A percentile compares a stretch with the other conserved stretches of the same genome.
Evolutionary conservation across 2,113 vertebrate species (phyloP).

Genomic region (Clarias batrachus): DNA sequence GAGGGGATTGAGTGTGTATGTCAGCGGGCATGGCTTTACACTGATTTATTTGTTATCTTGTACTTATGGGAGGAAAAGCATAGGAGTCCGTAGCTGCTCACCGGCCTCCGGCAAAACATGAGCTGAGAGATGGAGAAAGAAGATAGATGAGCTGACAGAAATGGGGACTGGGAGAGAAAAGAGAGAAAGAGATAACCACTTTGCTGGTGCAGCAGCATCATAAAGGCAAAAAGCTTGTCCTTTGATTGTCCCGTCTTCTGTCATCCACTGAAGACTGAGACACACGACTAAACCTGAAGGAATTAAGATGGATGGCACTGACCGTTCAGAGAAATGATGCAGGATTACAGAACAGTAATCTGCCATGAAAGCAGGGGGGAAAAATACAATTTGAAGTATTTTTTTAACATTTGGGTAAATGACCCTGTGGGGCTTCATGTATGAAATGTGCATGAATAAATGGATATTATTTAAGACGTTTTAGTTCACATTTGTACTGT

Average conservation of each 20-base stretch:
- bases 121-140: background rate
- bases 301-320: background rate
- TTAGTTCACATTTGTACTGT: background rate
- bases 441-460: background rate
- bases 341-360: background rate
- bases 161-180: background rate
- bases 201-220: background rate
- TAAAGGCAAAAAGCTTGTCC: constrained; percentile 8
- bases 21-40: background rate
- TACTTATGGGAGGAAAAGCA: background rate
- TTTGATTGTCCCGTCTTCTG: background rate
- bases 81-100: constrained; percentile 6
- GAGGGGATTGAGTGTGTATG: background rate
- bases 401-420: background rate
- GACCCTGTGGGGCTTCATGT: background rate
- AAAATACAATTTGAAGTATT: background rate
- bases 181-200: background rate
- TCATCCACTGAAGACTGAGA: constrained; percentile 5
- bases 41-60: constrained; percentile 14
- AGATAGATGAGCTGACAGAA: constrained; percentile 13
- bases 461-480: background rate
- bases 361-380: background rate
- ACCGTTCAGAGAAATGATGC: background rate
- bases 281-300: background rate
- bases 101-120: background rate